Conservation (phyloP, 2,113 vertebrate genomes). For the Isichthys henryi region DNA sequence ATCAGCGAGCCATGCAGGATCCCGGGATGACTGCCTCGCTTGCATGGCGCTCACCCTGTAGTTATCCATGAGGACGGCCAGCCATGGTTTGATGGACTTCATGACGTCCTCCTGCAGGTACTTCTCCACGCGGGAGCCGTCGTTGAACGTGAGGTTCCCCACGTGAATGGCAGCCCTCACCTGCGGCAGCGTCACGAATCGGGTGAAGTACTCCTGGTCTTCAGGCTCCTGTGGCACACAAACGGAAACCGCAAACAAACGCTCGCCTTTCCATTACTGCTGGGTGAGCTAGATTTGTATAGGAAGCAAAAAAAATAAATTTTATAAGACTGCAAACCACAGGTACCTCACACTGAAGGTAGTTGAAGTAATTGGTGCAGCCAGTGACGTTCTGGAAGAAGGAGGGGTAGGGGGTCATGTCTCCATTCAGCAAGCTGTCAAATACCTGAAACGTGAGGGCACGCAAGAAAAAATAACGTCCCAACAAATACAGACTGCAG, state of each 20-base stretch:
- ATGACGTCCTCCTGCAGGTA: constrained; percentile 67
- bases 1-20: not conserved
- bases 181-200: constrained; percentile 63
- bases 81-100: constrained; percentile 80
- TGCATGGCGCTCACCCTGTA: constrained; percentile 63
- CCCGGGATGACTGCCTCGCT: not conserved
- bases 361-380: constrained; percentile 70
- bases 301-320: not conserved
- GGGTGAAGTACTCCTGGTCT: constrained; percentile 63
- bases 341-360: constrained; percentile 64
- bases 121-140: constrained; percentile 63
- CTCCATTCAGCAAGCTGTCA: constrained; percentile 64
- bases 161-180: constrained; percentile 72
- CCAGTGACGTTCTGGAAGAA: constrained; percentile 73
- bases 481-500: not conserved
- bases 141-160: constrained; percentile 70
- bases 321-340: not conserved
- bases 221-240: constrained; percentile 54
- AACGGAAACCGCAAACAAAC: not conserved
- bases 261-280: not conserved
- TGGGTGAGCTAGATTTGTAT: not conserved
- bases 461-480: not conserved
- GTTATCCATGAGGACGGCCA: constrained; percentile 73
- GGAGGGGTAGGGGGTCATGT: constrained; percentile 51
- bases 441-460: constrained; percentile 57